Percentiles rank a stretch among this genome's conserved stretches.
phyloP scores from a whole-genome alignment of 2,888 invertebrate species.

The Dasypogon diadema region DNA sequence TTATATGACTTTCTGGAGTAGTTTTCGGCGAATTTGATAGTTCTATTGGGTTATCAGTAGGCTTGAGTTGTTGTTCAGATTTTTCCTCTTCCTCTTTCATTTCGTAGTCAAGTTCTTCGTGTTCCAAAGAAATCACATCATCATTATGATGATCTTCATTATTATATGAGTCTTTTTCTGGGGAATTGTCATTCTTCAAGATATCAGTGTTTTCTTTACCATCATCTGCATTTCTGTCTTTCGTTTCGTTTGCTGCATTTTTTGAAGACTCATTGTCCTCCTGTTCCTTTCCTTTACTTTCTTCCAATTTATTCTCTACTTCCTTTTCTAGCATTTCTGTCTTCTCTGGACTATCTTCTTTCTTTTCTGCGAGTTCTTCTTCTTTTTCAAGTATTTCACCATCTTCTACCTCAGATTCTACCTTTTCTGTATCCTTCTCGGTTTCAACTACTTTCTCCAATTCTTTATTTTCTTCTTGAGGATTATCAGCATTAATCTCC shows the following conservation, averaged over 20 bases:
- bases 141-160: slow-evolving; percentile 64
- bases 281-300: slow-evolving; percentile 66
- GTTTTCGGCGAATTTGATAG: background rate
- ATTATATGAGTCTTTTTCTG: slow-evolving; percentile 39
- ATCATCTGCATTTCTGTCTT: background rate
- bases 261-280: slow-evolving; percentile 62
- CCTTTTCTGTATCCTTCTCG: slow-evolving; percentile 8
- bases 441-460: slow-evolving; percentile 1
- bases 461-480: slow-evolving; percentile 10
- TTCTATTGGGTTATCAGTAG: background rate
- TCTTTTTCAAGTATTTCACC: slow-evolving; percentile 55
- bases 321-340: slow-evolving; percentile 59
- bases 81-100: slow-evolving; percentile 64
- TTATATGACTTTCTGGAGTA: slow-evolving; percentile 28
- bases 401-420: slow-evolving; percentile 49
- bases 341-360: background rate
- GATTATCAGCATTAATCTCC: slow-evolving; percentile 4
- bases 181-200: slow-evolving; percentile 4
- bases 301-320: slow-evolving; percentile 67
- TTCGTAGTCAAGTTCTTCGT: slow-evolving; percentile 66
- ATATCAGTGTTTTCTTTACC: slow-evolving; percentile 35
- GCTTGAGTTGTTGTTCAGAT: slow-evolving; percentile 34
- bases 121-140: slow-evolving; percentile 66
- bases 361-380: background rate
- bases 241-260: background rate